phyloP scores from a whole-genome alignment of 1,140 invertebrate genomes.

The Rhizoglyphus robini region DNA sequence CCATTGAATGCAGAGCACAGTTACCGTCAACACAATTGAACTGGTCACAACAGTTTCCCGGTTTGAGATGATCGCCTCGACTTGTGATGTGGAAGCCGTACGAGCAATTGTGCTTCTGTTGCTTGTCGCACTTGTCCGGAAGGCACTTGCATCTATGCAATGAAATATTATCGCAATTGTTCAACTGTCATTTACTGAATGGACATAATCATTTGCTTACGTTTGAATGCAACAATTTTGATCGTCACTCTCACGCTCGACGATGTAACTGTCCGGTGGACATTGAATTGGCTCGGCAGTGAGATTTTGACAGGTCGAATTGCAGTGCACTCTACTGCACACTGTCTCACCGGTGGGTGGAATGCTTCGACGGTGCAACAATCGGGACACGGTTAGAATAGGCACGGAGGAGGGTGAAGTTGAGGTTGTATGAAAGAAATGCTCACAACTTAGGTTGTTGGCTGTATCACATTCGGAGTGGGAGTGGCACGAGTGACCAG shows the following conservation, averaged over 20 bases:
- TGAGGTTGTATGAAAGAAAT: background rate
- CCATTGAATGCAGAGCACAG: background rate
- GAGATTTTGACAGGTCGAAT: background rate
- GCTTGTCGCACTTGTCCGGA: background rate
- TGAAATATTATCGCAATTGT: background rate
- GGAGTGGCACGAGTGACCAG: no score
- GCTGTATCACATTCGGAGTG: background rate
- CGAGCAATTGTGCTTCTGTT: background rate
- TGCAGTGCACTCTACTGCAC: background rate
- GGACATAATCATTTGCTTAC: background rate
- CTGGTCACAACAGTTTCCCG: slow-evolving; percentile 3
- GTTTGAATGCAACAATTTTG: background rate
- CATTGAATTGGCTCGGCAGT: background rate
- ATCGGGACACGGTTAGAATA: background rate
- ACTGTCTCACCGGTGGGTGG: background rate
- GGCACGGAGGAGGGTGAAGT: background rate
- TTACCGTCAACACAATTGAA: background rate
- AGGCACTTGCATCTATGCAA: background rate
- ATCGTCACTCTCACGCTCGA: background rate
- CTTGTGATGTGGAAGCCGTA: background rate
- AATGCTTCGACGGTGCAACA: background rate
- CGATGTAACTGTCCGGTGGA: background rate
- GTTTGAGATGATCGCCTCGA: background rate
- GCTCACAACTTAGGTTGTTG: background rate
- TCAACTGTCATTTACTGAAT: background rate